Evolutionary conservation across 2,113 vertebrate species (phyloP).

Genomic region (Kryptolebias marmoratus): DNA sequence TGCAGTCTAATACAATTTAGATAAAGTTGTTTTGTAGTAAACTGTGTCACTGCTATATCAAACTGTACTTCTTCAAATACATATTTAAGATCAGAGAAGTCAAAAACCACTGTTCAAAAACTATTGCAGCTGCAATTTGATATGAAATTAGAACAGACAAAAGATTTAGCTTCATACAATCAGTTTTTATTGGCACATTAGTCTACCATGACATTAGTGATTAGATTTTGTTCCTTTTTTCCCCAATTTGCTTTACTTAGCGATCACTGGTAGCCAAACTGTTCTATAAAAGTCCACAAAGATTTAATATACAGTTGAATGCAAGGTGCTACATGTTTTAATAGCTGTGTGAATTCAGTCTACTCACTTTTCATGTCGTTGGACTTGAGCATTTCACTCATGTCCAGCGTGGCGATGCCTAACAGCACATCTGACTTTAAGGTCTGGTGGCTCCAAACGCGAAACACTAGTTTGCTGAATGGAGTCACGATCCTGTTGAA

Average conservation of each 20-base stretch:
- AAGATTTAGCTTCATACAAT: background rate
- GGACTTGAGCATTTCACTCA: constrained; percentile 92
- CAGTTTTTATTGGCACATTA: too few species aligned
- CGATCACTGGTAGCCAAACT: background rate
- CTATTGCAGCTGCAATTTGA: background rate
- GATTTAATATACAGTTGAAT: background rate
- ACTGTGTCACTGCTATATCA: background rate
- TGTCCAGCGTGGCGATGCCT: constrained; percentile 90
- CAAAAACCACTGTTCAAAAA: background rate
- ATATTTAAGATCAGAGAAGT: background rate
- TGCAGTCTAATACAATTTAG: background rate
- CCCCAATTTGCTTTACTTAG: background rate
- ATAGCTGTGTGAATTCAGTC: background rate
- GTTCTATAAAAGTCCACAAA: too few species aligned
- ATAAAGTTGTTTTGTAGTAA: background rate
- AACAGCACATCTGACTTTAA: constrained; percentile 94
- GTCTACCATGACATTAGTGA: too few species aligned
- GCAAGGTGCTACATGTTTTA: background rate
- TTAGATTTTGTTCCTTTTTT: too few species aligned
- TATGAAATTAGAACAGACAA: background rate
- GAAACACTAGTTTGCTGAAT: constrained; percentile 92
- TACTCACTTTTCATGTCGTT: constrained; percentile 97
- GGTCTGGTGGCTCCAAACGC: constrained; percentile 98
- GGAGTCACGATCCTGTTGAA: constrained; percentile 92
- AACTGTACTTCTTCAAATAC: background rate